Evolutionary conservation across 2,797 vertebrate species (phyloP), one percentile per base, ranked within the genome.

Genomic region (Rhyacichthys aspro): DNA sequence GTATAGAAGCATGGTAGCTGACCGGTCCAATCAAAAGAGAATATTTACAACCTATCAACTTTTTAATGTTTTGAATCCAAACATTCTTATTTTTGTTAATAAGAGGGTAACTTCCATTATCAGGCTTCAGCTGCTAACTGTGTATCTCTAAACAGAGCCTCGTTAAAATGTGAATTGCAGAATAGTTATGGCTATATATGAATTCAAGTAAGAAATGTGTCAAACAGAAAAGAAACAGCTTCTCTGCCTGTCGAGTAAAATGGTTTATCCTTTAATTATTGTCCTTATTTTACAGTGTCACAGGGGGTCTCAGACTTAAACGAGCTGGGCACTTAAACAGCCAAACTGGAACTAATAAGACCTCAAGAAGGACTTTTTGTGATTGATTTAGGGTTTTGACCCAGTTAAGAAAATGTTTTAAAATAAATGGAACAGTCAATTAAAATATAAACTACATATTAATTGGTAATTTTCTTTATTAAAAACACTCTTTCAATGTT

Each of bases 271-370:
- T 7, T 8, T 62, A 63, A 28, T 79, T 73, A 67, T 8, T 53
- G 10, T 43, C 6, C 11, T 70, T 55, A 43, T 43, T 56, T 43
- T 72, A 46, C 11, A 17, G 16, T 44, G 16, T 36, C 50, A 42
- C 43, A 43, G 58, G 19, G 45, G 11, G 43, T 23, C 38, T 67
- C 45, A 17, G 15, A 57, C 42, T 49, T 66, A 10, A 72, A 70
- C 45, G 61, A 54, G 28, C 9, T 0, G 1, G 9, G 9, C 1
- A 54, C 28, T n/a, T n/a, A 56, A 45, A 58, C n/a, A 68, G 19
- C 36, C 43, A 67, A 52, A 74, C 17, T 52, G n/a, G 10, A 67
- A 60, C 63, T 56, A 58, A 69, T 43, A 59, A 61, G 41, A 60
- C 7, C 11, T n/a, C 23, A 58, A 53, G 49, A 65, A 14, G 60